A percentile compares a stretch with the other conserved stretches of the same genome.
phyloP scores from a whole-genome alignment of 1,140 invertebrate genomes.

The Sipha flava region DNA sequence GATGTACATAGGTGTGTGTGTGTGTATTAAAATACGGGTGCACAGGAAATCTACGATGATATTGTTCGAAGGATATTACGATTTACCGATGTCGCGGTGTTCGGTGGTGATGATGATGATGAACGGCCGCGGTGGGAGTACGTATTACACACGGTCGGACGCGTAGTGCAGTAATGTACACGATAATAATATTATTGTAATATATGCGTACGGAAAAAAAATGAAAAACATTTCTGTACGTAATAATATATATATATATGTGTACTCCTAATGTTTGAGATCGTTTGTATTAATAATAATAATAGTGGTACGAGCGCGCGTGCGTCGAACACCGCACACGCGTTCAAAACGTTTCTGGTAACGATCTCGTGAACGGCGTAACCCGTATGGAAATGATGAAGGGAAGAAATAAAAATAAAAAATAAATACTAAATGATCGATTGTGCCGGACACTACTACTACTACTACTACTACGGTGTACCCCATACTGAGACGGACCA shows the following conservation, averaged over 20 bases:
- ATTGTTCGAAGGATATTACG: neutral
- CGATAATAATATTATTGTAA: neutral
- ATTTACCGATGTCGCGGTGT: neutral
- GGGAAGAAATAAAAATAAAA: neutral
- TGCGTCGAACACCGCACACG: neutral
- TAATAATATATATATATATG: too few species aligned
- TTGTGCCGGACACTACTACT: neutral
- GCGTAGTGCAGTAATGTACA: neutral
- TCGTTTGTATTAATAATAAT: neutral
- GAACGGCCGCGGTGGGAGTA: neutral
- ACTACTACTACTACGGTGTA: neutral
- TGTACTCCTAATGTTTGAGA: neutral
- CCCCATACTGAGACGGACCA: conserved; percentile 3
- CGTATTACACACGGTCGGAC: neutral
- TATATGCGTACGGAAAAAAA: too few species aligned
- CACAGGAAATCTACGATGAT: too few species aligned
- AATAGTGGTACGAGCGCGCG: too few species aligned
- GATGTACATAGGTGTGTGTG: too few species aligned
- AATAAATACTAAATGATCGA: neutral
- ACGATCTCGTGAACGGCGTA: conserved; percentile 5
- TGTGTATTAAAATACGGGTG: too few species aligned
- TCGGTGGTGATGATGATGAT: neutral
- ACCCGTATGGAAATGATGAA: neutral
- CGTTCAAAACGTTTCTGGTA: neutral
- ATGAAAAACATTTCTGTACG: too few species aligned